These are phyloP conservation scores for Epirrhoe alternata DNA, from an alignment of 2,888 invertebrate genomes.

Conservation along the genomic window DNA sequence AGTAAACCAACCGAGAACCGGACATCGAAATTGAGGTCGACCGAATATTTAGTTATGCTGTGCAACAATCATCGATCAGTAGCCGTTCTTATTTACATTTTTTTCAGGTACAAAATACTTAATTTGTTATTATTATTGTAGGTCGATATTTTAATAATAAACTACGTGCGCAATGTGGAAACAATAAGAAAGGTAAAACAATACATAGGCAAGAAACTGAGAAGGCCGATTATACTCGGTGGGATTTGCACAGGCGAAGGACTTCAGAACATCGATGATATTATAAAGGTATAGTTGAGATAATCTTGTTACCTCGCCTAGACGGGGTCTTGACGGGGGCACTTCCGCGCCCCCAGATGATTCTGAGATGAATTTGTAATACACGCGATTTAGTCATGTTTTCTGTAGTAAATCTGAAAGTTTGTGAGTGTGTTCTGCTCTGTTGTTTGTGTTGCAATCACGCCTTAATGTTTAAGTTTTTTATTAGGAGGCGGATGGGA, in stretches of 20 bases:
- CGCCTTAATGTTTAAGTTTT: neutral
- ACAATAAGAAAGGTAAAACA: slow-evolving; percentile 51
- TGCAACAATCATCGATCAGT: no score
- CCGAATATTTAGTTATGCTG: no score
- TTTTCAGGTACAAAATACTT: neutral
- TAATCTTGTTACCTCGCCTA: neutral
- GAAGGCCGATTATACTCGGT: slow-evolving; percentile 52
- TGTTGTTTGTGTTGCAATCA: no score
- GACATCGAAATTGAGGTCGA: no score
- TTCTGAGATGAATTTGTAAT: no score
- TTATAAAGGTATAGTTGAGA: slow-evolving; percentile 50
- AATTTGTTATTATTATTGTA: slow-evolving; percentile 39
- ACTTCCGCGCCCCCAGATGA: no score
- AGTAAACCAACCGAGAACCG: no score
- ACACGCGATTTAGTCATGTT: no score
- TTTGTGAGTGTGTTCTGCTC: no score
- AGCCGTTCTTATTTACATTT: no score
- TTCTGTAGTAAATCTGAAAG: no score
- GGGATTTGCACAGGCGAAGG: slow-evolving; percentile 55
- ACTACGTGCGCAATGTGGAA: slow-evolving; percentile 51
- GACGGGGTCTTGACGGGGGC: no score
- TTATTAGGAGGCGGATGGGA: slow-evolving; percentile 65
- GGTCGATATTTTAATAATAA: slow-evolving; percentile 59
- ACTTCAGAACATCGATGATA: slow-evolving; percentile 56
- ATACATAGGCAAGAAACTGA: slow-evolving; percentile 46